Conservation (phyloP, 2,888 invertebrate genomes). For the Pristionchus exspectatus region DNA sequence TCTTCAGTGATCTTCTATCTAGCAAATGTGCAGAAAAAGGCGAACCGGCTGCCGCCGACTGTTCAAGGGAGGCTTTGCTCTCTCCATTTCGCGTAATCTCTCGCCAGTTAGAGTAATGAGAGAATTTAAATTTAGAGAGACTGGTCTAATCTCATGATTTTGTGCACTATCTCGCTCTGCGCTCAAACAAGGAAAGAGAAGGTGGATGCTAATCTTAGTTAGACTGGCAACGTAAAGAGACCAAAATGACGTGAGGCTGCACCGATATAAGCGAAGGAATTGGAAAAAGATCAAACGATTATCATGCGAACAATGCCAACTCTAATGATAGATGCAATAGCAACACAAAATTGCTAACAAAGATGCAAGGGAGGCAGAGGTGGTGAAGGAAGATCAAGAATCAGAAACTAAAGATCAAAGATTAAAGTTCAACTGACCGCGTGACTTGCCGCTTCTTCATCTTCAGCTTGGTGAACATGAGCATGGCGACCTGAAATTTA, state of each 20-base stretch:
- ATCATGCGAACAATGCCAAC: no score
- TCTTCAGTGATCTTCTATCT: background rate
- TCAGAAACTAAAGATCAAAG: background rate
- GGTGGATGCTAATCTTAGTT: background rate
- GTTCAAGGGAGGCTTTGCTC: background rate
- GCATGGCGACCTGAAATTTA: constrained; percentile 8
- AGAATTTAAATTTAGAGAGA: no score
- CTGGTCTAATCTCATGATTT: no score
- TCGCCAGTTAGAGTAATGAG: no score
- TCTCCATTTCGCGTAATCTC: background rate
- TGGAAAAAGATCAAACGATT: background rate
- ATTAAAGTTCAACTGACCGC: background rate
- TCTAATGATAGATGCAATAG: no score
- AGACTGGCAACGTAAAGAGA: background rate
- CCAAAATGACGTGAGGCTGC: background rate
- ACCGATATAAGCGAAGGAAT: background rate
- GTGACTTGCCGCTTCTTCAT: constrained; percentile 9
- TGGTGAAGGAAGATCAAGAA: background rate
- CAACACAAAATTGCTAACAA: background rate
- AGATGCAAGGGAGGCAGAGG: background rate
- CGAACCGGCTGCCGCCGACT: background rate
- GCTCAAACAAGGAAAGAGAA: background rate
- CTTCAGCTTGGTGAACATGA: constrained; percentile 21
- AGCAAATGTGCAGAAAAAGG: background rate
- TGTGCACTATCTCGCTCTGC: no score